These are phyloP conservation scores for Leptoteleia sp. DNA, from an alignment of 1,140 invertebrate species.

Conservation along the genomic window DNA sequence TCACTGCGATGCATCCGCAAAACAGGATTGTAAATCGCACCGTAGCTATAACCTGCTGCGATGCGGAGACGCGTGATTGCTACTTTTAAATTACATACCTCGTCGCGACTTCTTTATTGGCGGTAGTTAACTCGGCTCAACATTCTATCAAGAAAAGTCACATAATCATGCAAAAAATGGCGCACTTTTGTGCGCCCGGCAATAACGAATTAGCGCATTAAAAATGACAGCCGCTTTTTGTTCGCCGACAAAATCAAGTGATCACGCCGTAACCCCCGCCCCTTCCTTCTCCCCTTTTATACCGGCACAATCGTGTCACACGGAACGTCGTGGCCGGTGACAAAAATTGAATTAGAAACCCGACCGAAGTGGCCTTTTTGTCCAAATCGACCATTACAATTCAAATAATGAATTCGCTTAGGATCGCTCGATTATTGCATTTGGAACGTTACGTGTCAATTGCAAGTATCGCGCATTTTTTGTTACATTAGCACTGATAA, in stretches of 20 bases:
- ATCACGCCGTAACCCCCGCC: too few species aligned
- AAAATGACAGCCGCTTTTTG: slow-evolving; percentile 16
- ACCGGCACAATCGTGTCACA: neutral
- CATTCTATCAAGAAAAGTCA: slow-evolving; percentile 53
- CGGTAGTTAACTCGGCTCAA: slow-evolving; percentile 58
- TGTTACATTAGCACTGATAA: neutral
- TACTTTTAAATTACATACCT: slow-evolving; percentile 65
- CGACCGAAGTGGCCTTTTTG: neutral
- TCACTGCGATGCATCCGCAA: slow-evolving; percentile 67
- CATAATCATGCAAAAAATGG: slow-evolving; percentile 41
- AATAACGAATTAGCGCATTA: slow-evolving; percentile 26
- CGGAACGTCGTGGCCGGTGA: neutral
- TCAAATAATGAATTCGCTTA: slow-evolving; percentile 16
- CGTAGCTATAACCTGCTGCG: slow-evolving; percentile 59
- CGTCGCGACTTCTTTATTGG: slow-evolving; percentile 64
- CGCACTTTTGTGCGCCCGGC: slow-evolving; percentile 17
- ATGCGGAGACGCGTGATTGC: slow-evolving; percentile 63
- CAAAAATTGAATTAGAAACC: slow-evolving; percentile 37
- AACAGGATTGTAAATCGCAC: slow-evolving; percentile 66
- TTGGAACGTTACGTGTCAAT: neutral
- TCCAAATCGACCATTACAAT: slow-evolving; percentile 3
- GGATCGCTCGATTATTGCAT: neutral
- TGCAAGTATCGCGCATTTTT: neutral
- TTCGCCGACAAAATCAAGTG: slow-evolving; percentile 10
- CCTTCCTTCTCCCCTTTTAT: too few species aligned